These are phyloP conservation scores for Onychostoma macrolepis DNA, from an alignment of 2,113 vertebrate species.

Conservation along the genomic window DNA sequence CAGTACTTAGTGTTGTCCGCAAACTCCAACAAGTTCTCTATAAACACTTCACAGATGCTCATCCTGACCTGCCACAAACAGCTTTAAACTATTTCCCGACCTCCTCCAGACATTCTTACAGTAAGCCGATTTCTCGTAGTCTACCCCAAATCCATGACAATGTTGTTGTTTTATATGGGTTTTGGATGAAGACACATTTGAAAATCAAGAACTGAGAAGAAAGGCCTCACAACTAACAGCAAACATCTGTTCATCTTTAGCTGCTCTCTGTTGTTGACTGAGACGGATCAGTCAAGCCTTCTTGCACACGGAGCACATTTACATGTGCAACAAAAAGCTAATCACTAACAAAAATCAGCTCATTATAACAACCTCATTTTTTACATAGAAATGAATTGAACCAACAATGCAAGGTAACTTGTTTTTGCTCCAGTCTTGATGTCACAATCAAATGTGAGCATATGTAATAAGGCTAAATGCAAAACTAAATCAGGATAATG, in stretches of 20 bases:
- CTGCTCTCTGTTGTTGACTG: neutral
- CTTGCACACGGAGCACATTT: neutral
- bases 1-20: neutral
- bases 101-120: neutral
- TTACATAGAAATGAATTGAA: neutral
- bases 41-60: neutral
- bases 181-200: conserved; percentile 13
- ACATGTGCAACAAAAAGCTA: neutral
- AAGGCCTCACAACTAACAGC: neutral
- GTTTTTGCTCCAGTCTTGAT: neutral
- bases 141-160: conserved; percentile 1
- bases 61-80: neutral
- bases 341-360: neutral
- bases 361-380: neutral
- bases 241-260: conserved; percentile 27
- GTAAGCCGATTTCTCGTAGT: conserved; percentile 1
- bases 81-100: neutral
- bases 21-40: neutral
- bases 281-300: neutral
- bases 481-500: neutral
- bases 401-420: neutral
- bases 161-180: conserved; percentile 8
- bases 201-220: neutral
- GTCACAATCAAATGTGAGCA: neutral
- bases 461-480: neutral